Base-by-base conservation (phyloP, 2,797 vertebrate species). In the Eulemur mongoz region DNA sequence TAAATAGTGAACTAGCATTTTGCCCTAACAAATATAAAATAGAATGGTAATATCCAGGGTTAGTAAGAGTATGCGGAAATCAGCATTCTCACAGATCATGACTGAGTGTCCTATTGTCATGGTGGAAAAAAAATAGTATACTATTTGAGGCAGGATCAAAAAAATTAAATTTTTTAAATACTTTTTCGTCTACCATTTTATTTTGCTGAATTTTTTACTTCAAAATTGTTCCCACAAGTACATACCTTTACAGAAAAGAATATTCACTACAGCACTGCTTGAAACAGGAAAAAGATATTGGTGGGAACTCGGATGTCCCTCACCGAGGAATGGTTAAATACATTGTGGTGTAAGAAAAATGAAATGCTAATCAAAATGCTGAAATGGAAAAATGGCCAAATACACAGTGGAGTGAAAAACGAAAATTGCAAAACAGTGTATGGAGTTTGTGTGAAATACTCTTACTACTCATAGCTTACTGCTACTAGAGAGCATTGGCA, bases 341-440 rank as follows among this genome's bases (percentile, higher is more conserved):
- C 25, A 11, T 0, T 20, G 20, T 4, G 14, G 14, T 45, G 32
- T 57, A 63, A 63, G 50, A 50, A 79, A 13, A 14, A 32, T 1
- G 17, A 82, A 5, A 38, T 13, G 27, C 13, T 23, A 50, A 35
- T 8, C 1, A 3, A 50, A 67, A 82, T 50, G 25, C 23, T 40
- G n/a, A 59, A n/a, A n/a, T 0, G 10, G 25, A 48, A 22, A 82
- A 27, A 50, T 11, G 43, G 2, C 9, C 25, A 63, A 45, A 52
- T 17, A 20, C 1, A 20, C 8, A 11, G 14, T 20, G 20, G 12
- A 14, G 30, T 54, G 38, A 32, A 65, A 73, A 35, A 52, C 27
- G 2, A 52, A n/a, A 63, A 22, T 0, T 45, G 25, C 35, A 65
- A 38, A 73, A 11, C 9, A 2, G 2, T 1, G 17, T 4, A 2